Base-by-base conservation (phyloP, 2,888 invertebrate species). In the Drosophila atripex region DNA sequence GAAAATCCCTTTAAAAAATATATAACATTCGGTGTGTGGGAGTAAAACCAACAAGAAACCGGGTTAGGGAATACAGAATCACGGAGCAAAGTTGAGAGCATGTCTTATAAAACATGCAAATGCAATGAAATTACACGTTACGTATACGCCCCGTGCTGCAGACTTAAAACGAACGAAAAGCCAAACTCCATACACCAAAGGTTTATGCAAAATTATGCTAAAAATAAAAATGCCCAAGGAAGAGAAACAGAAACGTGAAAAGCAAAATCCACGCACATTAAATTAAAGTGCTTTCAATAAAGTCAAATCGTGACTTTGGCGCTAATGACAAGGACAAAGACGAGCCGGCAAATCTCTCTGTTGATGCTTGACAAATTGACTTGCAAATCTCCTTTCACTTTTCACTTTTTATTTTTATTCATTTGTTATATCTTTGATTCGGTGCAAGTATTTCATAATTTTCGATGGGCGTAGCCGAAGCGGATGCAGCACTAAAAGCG, bases 401-500 rank as follows among this genome's bases (percentile, higher is more conserved):
- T 30, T 66, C 39, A 32, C 51, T 35, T 51, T 23, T 57, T 39
- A 16, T 41, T 41, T 25, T 14, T 25, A 14, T 35, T 64, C 50
- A 61, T 60, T 49, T 72, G 69, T 57, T 63, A 68, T 68, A 68
- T 76, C 23, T 73, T 65, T 73, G 63, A 75, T 69, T 72, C 23
- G 43, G 47, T 45, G 56, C 60, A 58, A 56, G 65, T 65, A 45
- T 73, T 69, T 63, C 71, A 71, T 71, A 70, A 71, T 61, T 71
- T 71, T 63, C 45, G 45, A 35, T 57, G 59, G 53, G 54, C 45
- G 71, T 46, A 54, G 61, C 61, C 60, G 38, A 21, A 88, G 58
- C 89, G 88, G 88, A 88, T 83, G 85, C 85, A 78, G 77, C 77
- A 76, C 86, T 87, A 89, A 89, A 89, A 89, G 89, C 83, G 75